Percentiles rank a stretch among this genome's conserved stretches.
Evolutionary conservation across 2,797 vertebrate genomes (phyloP).

Genomic region (Aldrovandia affinis): DNA sequence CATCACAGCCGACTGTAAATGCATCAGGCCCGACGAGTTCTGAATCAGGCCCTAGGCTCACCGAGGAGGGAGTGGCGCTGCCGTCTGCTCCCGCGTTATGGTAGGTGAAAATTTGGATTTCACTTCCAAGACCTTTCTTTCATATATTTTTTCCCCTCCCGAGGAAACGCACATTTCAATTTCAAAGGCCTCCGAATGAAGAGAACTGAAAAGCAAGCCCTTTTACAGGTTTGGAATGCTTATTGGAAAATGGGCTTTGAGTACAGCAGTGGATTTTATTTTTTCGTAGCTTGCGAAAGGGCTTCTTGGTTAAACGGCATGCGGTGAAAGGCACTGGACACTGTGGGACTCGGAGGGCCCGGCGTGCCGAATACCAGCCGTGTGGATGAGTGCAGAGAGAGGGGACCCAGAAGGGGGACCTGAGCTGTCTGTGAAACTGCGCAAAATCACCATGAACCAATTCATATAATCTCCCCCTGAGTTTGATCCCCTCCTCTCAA

Average conservation of each 20-base stretch:
- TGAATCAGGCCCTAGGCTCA: constrained; percentile 50
- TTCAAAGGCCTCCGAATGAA: constrained; percentile 75
- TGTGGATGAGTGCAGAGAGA: no score
- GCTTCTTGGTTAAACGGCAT: constrained; percentile 71
- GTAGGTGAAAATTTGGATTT: constrained; percentile 68
- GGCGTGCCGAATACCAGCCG: not conserved
- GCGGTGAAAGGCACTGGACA: constrained; percentile 66
- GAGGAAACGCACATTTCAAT: constrained; percentile 79
- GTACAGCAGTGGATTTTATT: constrained; percentile 67
- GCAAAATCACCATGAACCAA: not conserved
- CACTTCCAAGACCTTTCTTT: constrained; percentile 67
- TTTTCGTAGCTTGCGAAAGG: constrained; percentile 75
- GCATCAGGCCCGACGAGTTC: constrained; percentile 74
- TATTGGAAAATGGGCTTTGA: constrained; percentile 74
- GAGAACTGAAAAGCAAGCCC: constrained; percentile 74
- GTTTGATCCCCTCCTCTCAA: not conserved
- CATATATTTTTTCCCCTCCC: constrained; percentile 57
- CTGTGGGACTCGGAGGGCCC: constrained; percentile 48
- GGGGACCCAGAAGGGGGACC: not conserved
- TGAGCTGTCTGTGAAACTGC: not conserved
- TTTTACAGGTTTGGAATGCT: constrained; percentile 73
- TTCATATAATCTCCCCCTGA: not conserved
- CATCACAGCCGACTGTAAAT: constrained; percentile 68
- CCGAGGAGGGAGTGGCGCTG: not conserved
- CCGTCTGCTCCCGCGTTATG: not conserved